Evolutionary conservation across 2,797 vertebrate species (phyloP), one percentile per base, ranked within the genome.

Genomic region (Galago senegalensis): DNA sequence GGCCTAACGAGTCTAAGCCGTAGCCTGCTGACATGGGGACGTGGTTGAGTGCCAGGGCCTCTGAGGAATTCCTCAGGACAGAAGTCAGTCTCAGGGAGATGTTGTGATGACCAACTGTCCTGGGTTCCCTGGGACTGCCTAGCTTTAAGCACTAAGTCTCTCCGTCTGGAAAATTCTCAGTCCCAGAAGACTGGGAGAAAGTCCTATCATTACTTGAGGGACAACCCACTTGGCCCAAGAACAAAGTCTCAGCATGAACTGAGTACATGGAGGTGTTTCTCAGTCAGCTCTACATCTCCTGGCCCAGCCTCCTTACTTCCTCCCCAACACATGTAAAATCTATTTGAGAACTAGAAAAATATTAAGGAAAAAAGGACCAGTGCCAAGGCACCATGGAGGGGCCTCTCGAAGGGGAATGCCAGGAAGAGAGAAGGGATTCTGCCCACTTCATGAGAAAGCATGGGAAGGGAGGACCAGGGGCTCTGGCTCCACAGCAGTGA

Each of bases 181-280:
- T 13, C 20, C 65, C 58, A 9, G 18, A 29, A 67, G 29, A 25
- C 0, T n/a, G 0, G 2, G 1, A 31, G 25, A 67, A n/a, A 34
- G 17, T 7, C 9, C 12, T 7, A 27, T 75, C 43, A 18, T 29
- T 3, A 31, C 5, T 3, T 8, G 10, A 61, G 2, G 3, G 9
- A 60, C 12, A 31, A 16, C 0, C 4, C 49, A 11, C 3, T 0
- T 70, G 20, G 3, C 6, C 43, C 27, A 34, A 16, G 25, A 81
- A 53, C 56, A 37, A 73, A 88, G 10, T 16, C 16, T 72, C 72
- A 18, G 21, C 46, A 14, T 2, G 29, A 29, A n/a, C 46, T 6
- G 10, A 76, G 27, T 4, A 20, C 34, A 6, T 11, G 0, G 3
- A 14, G 25, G 25, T 14, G 6, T 53, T 95, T 89, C 46, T 40